Evolutionary conservation across 2,797 vertebrate genomes (phyloP).

Genomic region (Sardinella longiceps): DNA sequence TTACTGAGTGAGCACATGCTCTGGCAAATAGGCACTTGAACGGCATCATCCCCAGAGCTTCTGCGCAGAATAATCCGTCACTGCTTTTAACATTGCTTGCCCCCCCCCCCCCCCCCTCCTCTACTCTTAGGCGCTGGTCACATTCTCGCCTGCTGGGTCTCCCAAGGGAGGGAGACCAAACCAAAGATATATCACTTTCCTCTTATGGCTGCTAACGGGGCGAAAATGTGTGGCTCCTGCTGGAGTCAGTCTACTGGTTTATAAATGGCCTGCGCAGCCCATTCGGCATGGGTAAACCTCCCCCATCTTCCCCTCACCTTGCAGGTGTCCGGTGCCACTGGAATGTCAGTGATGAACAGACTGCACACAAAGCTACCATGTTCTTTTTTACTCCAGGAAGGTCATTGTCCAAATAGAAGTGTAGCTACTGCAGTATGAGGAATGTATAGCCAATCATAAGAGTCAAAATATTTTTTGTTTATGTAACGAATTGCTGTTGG

Average conservation of each 20-base stretch:
- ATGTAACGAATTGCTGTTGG: no score
- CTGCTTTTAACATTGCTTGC: conserved; percentile 53
- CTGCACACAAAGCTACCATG: not conserved
- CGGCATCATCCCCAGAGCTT: conserved; percentile 27
- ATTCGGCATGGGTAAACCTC: conserved; percentile 41
- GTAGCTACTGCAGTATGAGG: not conserved
- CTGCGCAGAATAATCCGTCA: conserved; percentile 46
- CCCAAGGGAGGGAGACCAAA: conserved; percentile 37
- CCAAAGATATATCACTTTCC: conserved; percentile 52
- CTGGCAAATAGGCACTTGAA: conserved; percentile 39
- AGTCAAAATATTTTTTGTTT: not conserved
- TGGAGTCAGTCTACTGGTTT: conserved; percentile 39
- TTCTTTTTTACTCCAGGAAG: not conserved
- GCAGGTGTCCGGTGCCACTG: conserved; percentile 36
- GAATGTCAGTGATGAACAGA: conserved; percentile 18
- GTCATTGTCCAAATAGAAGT: not conserved
- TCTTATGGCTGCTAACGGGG: conserved; percentile 48
- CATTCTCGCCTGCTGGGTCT: conserved; percentile 38
- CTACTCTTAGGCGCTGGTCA: conserved; percentile 49
- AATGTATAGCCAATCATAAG: not conserved
- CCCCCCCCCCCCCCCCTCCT: conserved; percentile 49
- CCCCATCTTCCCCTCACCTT: conserved; percentile 35
- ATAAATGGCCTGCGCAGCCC: conserved; percentile 45
- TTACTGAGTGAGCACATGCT: not conserved
- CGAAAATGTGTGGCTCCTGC: conserved; percentile 50